Evolutionary conservation across 2,113 vertebrate species (phyloP), one percentile per base, ranked within the genome.

Genomic region (Pomatorhinus ruficollis): DNA sequence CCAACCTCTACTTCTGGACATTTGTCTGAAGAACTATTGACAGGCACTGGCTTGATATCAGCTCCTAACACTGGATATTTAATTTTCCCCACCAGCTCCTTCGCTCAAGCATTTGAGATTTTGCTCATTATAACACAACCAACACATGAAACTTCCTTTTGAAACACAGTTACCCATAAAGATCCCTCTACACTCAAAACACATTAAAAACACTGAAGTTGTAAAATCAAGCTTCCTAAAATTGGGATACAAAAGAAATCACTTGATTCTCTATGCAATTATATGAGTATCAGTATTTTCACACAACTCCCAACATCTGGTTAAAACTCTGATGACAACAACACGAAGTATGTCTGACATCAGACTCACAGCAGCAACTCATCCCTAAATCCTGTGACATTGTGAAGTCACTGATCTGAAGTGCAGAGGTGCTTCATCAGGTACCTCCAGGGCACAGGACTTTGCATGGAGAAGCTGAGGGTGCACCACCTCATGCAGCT

Each of bases 121-220:
- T n/a, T 54, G 13, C 10, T 45, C 35, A 64, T 19, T 25, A 45
- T 37, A 68, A 24, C 19, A 54, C 0, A 10, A 12, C 11, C 10
- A 44, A 30, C 5, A 37, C 0, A 0, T 12, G 24, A 66, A 80
- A 47, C 15, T 33, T 18, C 5, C 18, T 65, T 40, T 44, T 53
- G n/a, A 53, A 70, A 54, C 31, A 31, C 1, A 27, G 13, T 30
- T 15, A 61, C 10, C 8, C 35, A n/a, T 11, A 31, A 66, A 75
- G 52, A 53, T 45, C 59, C 22, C 40, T 49, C 44, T 31, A 16
- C 1, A 0, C 11, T 17, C 23, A 68, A 77, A 81, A 30, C 3
- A 11, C 0, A 0, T 50, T 16, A 47, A 78, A 88, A 56, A 66
- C 15, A 49, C 0, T n/a, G 7, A 63, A 63, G 12, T 0, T 59